Percentiles rank a stretch among this genome's conserved stretches.
phyloP scores from a whole-genome alignment of 2,888 invertebrate genomes.

The Cheilosia impressa region DNA sequence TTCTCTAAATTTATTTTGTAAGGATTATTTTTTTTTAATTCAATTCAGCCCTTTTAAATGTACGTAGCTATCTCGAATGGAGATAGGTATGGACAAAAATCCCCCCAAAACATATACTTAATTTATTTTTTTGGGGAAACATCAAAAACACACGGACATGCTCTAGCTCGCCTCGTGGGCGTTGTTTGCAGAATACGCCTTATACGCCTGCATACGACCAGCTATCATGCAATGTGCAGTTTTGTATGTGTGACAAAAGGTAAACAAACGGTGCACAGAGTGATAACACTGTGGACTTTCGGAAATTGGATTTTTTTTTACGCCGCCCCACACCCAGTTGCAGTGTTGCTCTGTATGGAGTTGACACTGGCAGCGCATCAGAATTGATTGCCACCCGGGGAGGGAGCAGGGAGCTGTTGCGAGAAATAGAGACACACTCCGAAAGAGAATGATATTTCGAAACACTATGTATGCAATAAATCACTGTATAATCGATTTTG shows the following conservation, averaged over 20 bases:
- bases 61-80: neutral
- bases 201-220: conserved; percentile 9
- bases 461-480: conserved; percentile 75
- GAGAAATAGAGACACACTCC: conserved; percentile 50
- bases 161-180: conserved; percentile 35
- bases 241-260: conserved; percentile 61
- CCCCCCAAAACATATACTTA: neutral
- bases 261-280: conserved; percentile 68
- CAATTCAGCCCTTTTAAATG: conserved; percentile 1
- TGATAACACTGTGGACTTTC: conserved; percentile 73
- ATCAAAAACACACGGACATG: conserved; percentile 40
- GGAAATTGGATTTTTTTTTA: conserved; percentile 67
- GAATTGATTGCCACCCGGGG: conserved; percentile 68
- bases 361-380: conserved; percentile 70
- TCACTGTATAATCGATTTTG: conserved; percentile 75
- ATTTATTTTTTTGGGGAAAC: conserved; percentile 18
- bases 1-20: neutral
- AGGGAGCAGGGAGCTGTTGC: neutral
- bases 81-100: neutral
- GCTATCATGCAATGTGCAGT: conserved; percentile 55
- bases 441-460: conserved; percentile 66
- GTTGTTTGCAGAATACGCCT: conserved; percentile 6
- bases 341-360: conserved; percentile 25
- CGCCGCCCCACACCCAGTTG: neutral
- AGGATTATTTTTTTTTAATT: neutral